Base-by-base conservation (phyloP, 2,797 vertebrate species). In the Anguilla marmorata region DNA sequence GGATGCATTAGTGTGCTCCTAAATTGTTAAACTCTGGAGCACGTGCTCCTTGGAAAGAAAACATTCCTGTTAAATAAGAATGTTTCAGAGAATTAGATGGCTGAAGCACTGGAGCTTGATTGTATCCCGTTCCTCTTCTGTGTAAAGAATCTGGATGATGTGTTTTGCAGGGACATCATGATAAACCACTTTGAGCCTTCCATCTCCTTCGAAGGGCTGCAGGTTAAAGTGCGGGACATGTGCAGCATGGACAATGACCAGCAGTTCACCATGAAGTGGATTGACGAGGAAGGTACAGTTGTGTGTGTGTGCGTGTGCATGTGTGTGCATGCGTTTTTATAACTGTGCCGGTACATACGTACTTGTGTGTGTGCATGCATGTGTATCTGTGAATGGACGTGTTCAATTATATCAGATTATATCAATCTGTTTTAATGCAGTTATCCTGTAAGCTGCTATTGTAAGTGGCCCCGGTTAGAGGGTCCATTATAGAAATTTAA, bases 251-350 rank as follows among this genome's bases (percentile, higher is more conserved):
- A 99, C 94, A 98, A 97, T 0, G 99, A 99, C 90, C 98, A 99
- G 90, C 98, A 98, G 88, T 99, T 99, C 94, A 99, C 99, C 92
- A 99, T 99, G 99, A 99, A 99, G 90, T 99, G 99, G 99, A 99
- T 99, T 85, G 99, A 99, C 60, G 98, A 99, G 90, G 99, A 99
- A 97, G 99, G 98, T 99, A 82, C 30, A 21, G 12, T 12, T 82
- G 37, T 48, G 24, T 14, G 72, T 66, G 14, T 50, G 63, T 21
- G 16, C 2, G 2, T 30, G 37, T 86, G 50, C 66, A 11, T 72
- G 52, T 48, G 79, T 48, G 1, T 50, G 79, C 74, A 41, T 21
- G 37, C 45, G 74, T 41, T 41, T 11, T 41, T 41, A 19, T 89
- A 24, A 88, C 30, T 41, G 12, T 76, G 33, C 37, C 4, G 3